Evolutionary conservation across 2,797 vertebrate species (phyloP).

Genomic region (Vireo griseus): DNA sequence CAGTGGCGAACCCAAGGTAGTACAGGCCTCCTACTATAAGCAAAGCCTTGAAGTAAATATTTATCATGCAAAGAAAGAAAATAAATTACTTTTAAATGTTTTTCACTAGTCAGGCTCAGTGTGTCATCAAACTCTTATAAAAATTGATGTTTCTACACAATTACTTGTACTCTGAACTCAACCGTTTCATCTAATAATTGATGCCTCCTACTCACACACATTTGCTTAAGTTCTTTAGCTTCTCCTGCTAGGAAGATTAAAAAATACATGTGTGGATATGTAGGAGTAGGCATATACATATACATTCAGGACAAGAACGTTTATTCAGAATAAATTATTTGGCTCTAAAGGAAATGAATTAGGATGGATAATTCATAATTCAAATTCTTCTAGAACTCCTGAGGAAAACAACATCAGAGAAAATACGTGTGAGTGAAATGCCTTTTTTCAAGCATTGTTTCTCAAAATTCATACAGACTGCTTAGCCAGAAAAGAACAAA

Average conservation of each 20-base stretch:
- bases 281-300: background rate
- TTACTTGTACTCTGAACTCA: slow-evolving; percentile 40
- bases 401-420: background rate
- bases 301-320: background rate
- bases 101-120: slow-evolving; percentile 1
- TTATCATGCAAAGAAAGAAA: background rate
- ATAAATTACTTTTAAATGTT: background rate
- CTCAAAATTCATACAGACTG: background rate
- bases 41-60: slow-evolving; percentile 6
- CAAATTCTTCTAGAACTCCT: background rate
- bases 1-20: background rate
- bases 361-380: background rate
- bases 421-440: background rate
- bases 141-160: slow-evolving; percentile 38
- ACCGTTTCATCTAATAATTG: background rate
- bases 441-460: background rate
- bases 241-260: background rate
- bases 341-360: background rate
- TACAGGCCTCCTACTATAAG: background rate
- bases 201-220: background rate
- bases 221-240: slow-evolving; percentile 19
- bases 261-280: background rate
- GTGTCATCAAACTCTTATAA: background rate
- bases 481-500: background rate
- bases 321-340: background rate